Evolutionary conservation across 2,113 vertebrate genomes (phyloP).

Genomic region (Oostethus manadensis): DNA sequence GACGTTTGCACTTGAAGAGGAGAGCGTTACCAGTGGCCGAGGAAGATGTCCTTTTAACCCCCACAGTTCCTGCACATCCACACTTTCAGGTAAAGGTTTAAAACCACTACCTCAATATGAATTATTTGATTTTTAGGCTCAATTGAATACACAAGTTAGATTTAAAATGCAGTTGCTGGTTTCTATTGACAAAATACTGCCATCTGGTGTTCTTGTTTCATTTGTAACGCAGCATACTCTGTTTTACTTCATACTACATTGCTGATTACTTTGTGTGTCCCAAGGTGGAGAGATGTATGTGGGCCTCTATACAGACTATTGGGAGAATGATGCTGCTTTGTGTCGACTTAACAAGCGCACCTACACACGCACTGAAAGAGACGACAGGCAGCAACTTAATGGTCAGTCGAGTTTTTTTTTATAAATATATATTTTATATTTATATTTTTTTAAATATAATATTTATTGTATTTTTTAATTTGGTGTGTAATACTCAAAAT

Average conservation of each 20-base stretch:
- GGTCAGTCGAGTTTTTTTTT: conserved; percentile 64
- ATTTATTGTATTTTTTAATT: too few species aligned
- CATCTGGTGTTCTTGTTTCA: conserved; percentile 42
- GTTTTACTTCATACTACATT: background rate
- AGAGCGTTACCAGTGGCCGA: conserved; percentile 80
- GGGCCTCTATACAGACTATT: conserved; percentile 91
- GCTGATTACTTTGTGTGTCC: background rate
- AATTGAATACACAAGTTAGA: background rate
- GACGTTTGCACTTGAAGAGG: conserved; percentile 79
- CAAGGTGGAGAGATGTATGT: conserved; percentile 84
- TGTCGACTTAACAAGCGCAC: conserved; percentile 77
- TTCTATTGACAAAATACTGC: conserved; percentile 37
- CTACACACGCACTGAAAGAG: conserved; percentile 83
- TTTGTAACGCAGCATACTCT: background rate
- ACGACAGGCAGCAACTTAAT: conserved; percentile 83
- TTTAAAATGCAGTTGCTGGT: background rate
- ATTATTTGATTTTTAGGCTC: too few species aligned
- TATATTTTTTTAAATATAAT: too few species aligned
- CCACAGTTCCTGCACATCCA: conserved; percentile 83
- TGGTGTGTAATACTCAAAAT: too few species aligned
- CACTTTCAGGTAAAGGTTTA: conserved; percentile 80
- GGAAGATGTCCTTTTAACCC: conserved; percentile 90
- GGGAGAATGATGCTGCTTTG: conserved; percentile 88
- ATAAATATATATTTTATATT: background rate
- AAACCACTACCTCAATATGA: background rate